Evolutionary conservation across 2,888 invertebrate species (phyloP).

Genomic region (Conomelus anceps): DNA sequence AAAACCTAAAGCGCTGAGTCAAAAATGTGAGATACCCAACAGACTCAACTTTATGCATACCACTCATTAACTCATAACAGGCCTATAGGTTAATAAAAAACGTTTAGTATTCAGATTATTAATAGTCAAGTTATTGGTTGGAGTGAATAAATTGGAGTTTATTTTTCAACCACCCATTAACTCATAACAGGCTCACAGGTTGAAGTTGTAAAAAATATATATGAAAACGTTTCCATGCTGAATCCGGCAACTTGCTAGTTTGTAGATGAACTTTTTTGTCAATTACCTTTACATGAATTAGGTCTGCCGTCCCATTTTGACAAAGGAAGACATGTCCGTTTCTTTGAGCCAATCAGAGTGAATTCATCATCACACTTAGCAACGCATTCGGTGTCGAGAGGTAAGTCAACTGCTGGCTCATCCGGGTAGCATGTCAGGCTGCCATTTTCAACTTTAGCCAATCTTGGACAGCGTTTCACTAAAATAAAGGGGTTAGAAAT

Average conservation of each 20-base stretch:
- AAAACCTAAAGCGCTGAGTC: no score
- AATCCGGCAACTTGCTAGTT: not conserved
- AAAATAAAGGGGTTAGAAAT: constrained; percentile 29
- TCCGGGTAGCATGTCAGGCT: constrained; percentile 44
- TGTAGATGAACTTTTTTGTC: not conserved
- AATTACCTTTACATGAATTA: constrained; percentile 56
- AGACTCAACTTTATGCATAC: no score
- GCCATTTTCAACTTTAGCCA: constrained; percentile 51
- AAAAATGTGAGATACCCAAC: no score
- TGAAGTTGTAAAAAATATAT: no score
- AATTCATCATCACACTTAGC: constrained; percentile 58
- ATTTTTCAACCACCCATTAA: no score
- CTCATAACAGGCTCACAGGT: no score
- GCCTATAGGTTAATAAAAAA: no score
- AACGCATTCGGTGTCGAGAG: constrained; percentile 58
- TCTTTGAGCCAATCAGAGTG: constrained; percentile 55
- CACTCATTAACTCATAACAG: no score
- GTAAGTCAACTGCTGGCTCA: constrained; percentile 38
- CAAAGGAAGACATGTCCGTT: constrained; percentile 57
- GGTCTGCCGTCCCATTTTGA: constrained; percentile 63
- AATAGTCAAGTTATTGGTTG: no score
- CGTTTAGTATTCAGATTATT: no score
- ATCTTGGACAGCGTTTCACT: constrained; percentile 57
- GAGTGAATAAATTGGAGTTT: no score
- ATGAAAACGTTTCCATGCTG: no score